Percentiles rank a stretch among this genome's conserved stretches.
These are phyloP conservation scores for Alces alces DNA, from an alignment of 2,113 vertebrate genomes.

Conservation along the genomic window DNA sequence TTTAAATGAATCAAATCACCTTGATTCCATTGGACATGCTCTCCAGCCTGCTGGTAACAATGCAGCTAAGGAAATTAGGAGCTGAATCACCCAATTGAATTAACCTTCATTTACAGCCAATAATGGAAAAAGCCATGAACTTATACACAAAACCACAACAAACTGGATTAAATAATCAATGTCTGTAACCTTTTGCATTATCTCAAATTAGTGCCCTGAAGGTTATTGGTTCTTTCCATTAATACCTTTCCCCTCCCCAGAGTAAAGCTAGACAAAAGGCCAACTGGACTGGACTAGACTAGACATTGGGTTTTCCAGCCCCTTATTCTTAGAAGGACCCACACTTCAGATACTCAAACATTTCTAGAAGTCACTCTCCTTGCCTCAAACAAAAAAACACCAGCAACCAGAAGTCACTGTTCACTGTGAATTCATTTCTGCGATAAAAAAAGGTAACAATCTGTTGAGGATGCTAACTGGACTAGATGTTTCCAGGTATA, in stretches of 20 bases:
- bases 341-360: background rate
- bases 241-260: background rate
- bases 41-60: background rate
- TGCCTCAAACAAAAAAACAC: background rate
- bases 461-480: background rate
- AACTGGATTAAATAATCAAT: slow-evolving; percentile 48
- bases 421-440: background rate
- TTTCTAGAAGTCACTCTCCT: background rate
- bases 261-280: background rate
- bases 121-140: slow-evolving; percentile 6
- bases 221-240: background rate
- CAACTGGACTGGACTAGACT: background rate
- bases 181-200: background rate
- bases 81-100: background rate
- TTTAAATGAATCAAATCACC: slow-evolving; percentile 40
- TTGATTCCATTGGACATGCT: background rate
- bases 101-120: slow-evolving; percentile 45
- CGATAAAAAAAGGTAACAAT: background rate
- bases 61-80: slow-evolving; percentile 11
- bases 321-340: background rate
- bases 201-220: background rate
- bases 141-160: background rate
- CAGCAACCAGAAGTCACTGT: background rate
- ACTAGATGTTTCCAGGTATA: background rate
- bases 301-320: background rate